phyloP scores from a whole-genome alignment of 2,797 vertebrate genomes.

The Crenichthys baileyi region DNA sequence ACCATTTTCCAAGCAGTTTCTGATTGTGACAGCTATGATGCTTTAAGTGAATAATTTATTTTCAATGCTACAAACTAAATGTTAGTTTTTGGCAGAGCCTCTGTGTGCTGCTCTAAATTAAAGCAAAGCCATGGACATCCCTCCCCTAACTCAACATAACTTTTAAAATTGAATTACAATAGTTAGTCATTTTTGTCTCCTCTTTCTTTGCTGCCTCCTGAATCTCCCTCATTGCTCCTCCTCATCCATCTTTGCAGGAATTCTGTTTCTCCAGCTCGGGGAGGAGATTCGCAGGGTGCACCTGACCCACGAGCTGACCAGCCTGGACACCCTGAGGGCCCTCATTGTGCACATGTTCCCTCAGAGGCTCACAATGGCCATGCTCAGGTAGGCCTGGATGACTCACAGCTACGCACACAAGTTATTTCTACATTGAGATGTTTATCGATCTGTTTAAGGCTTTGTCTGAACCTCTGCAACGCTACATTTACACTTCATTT shows the following conservation, averaged over 20 bases:
- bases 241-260: slow-evolving; percentile 80
- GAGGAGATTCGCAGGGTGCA: slow-evolving; percentile 95
- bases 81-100: background rate
- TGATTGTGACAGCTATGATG: background rate
- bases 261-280: slow-evolving; percentile 97
- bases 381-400: slow-evolving; percentile 82
- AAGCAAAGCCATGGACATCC: background rate
- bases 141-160: background rate
- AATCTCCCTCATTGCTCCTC: slow-evolving; percentile 49
- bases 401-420: background rate
- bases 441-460: background rate
- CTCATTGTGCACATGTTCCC: slow-evolving; percentile 99
- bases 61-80: background rate
- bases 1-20: background rate
- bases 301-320: slow-evolving; percentile 97
- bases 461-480: background rate
- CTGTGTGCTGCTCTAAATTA: background rate
- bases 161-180: background rate
- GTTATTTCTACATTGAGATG: background rate
- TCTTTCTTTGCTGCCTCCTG: slow-evolving; percentile 7
- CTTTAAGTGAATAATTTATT: background rate
- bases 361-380: slow-evolving; percentile 97
- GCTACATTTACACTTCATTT: slow-evolving; percentile 7
- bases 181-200: background rate
- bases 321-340: slow-evolving; percentile 96